Evolutionary conservation across 2,113 vertebrate genomes (phyloP), one percentile per base, ranked within the genome.

Genomic region (Archilochus colubris): DNA sequence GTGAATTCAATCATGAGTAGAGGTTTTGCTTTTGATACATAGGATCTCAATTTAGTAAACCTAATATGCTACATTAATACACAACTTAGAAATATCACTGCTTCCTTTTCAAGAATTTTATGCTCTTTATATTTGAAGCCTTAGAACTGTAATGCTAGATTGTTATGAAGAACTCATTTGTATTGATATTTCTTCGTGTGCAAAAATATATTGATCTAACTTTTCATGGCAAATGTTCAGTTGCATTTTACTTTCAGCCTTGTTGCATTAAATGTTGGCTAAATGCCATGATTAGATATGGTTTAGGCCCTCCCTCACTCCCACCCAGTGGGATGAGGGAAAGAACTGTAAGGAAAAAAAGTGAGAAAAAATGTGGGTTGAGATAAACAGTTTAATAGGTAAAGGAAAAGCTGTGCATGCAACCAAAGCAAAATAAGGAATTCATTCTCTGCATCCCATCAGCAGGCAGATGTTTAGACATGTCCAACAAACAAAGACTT

Each of bases 371-470:
- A 6, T 6, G 1, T 64, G 9, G 4, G 5, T n/a, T 66, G 10
- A 28, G 5, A 31, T 18, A 69, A 75, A 59, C 10, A 48, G 9
- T 48, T 33, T n/a, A 50, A 27, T 20, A n/a, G 12, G 10, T 13
- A 69, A 6, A 74, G 6, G 7, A 92, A 68, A 79, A 74, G 11
- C 17, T 9, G 3, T 6, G 2, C 3, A 3, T 0, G 1, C 10
- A n/a, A 61, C 7, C 9, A 54, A 54, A 70, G 23, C 9, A n/a
- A 63, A 63, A 19, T 3, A 10, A 48, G 12, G n/a, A 63, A 48
- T 40, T 48, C 2, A 13, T 40, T 75, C 64, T 23, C 31, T 9
- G 1, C 40, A 27, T 48, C 23, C 31, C 57, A 55, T 27, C 11
- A 0, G 27, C n/a, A 48, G 18, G 27, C n/a, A 70, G 57, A 8